phyloP scores from a whole-genome alignment of 1,140 invertebrate species.

The Drosophila rufa region DNA sequence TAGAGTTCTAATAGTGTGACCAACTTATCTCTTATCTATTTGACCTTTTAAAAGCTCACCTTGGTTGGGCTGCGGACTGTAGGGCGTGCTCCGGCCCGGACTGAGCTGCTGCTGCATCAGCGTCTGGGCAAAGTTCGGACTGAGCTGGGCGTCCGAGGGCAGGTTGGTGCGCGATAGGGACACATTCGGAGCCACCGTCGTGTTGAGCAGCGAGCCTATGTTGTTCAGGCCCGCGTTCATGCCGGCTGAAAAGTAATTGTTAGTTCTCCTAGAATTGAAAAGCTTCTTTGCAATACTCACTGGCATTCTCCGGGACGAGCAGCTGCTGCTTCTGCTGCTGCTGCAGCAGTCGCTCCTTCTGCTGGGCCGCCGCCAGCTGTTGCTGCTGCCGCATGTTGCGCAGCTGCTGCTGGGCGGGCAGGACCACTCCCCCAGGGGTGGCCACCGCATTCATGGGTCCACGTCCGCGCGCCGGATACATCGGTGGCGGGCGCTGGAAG shows the following conservation, averaged over 20 bases:
- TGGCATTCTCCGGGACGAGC: conserved; percentile 88
- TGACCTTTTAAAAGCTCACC: conserved; percentile 36
- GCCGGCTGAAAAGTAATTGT: conserved; percentile 68
- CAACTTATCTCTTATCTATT: too few species aligned
- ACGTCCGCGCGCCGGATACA: conserved; percentile 69
- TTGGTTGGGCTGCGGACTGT: conserved; percentile 82
- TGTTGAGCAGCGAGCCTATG: conserved; percentile 92
- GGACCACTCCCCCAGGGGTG: conserved; percentile 67
- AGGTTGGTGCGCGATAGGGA: conserved; percentile 89
- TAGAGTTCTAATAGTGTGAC: too few species aligned
- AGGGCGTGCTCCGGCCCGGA: conserved; percentile 78
- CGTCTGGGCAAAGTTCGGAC: conserved; percentile 87
- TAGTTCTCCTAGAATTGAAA: too few species aligned
- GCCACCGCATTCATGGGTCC: conserved; percentile 80
- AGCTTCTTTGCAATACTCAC: conserved; percentile 48
- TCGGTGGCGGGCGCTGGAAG: conserved; percentile 82
- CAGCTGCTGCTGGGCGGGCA: conserved; percentile 80
- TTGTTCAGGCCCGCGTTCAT: conserved; percentile 89
- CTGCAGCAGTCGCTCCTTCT: conserved; percentile 88
- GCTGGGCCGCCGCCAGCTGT: conserved; percentile 84
- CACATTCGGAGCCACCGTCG: conserved; percentile 93
- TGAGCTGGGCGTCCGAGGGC: conserved; percentile 90
- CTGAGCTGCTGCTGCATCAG: conserved; percentile 84
- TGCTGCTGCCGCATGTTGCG: conserved; percentile 75
- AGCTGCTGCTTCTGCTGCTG: conserved; percentile 91